Base-by-base conservation (phyloP, 2,888 invertebrate genomes). In the Drosophila atroscutellata region DNA sequence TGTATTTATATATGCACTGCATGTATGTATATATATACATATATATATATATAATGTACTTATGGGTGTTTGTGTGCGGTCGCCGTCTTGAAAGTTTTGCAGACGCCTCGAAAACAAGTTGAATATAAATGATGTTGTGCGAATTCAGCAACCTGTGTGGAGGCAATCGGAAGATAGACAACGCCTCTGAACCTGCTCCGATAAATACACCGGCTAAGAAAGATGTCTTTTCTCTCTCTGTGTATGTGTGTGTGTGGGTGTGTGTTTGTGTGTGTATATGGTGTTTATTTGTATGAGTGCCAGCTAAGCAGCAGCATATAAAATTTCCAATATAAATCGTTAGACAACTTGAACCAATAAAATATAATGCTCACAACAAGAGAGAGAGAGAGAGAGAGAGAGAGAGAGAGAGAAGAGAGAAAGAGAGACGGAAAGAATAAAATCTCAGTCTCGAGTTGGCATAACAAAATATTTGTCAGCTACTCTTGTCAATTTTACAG, bases 121-220 rank as follows among this genome's bases (percentile, higher is more conserved):
- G 89, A 90, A 87, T 90, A 87, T 87, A 90, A 87, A 87, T 87
- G 88, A 87, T 90, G 87, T 81, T 87, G 80, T 86, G 80, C 78
- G 77, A 81, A 84, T 78, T 68, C 65, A 72, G 69, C 72, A 62
- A 57, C 54, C 62, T 60, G 52, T 76, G 52, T 50, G 52, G 28
- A 61, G 34, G 56, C 13, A 8, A 28, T 13, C 15, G 30, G 39
- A 5, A 20, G 20, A 32, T 42, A 30, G 42, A 42, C 18, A 42
- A 65, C 67, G 58, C 58, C 47, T 58, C 61, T 65, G 69, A 78
- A 81, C 62, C 66, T 50, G 66, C 26, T 61, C 59, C 60, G 76
- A 79, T 75, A 75, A 75, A 66, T 70, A 68, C 34, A 34, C 18
- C 36, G 47, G 50, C 78, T 61, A 63, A 88, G 59, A 78, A 70